These are phyloP conservation scores for Phenacoccus solenopsis DNA, from an alignment of 1,140 invertebrate genomes.

Conservation along the genomic window DNA sequence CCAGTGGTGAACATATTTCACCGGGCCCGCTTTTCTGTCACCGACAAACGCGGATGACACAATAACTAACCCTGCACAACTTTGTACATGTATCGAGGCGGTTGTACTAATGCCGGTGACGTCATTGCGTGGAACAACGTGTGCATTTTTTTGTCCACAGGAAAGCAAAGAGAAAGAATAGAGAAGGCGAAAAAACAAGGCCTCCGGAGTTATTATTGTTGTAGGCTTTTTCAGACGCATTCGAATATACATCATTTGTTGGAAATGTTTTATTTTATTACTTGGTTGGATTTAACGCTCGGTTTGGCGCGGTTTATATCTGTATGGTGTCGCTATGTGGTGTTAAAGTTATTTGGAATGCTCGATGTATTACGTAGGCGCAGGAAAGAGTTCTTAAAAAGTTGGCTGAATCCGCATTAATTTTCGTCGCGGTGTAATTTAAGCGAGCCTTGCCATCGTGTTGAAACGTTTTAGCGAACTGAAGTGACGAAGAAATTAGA, in stretches of 20 bases:
- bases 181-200: not conserved
- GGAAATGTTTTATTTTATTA: constrained; percentile 3
- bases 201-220: not conserved
- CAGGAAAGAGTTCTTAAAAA: too few relatives aligned
- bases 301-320: too few relatives aligned
- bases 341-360: too few relatives aligned
- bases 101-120: not conserved
- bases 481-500: too few relatives aligned
- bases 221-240: not conserved
- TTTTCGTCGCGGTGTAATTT: too few relatives aligned
- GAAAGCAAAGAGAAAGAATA: not conserved
- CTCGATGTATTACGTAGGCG: too few relatives aligned
- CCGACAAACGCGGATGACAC: not conserved
- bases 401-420: too few relatives aligned
- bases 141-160: not conserved
- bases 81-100: not conserved
- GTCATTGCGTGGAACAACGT: not conserved
- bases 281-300: not conserved
- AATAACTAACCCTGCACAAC: not conserved
- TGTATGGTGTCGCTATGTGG: too few relatives aligned
- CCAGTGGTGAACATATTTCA: not conserved
- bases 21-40: not conserved
- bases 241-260: not conserved
- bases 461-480: too few relatives aligned
- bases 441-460: too few relatives aligned